A percentile compares a stretch with the other conserved stretches of the same genome.
Evolutionary conservation across 1,140 invertebrate genomes (phyloP).

Genomic region (Odontomachus brunneus): DNA sequence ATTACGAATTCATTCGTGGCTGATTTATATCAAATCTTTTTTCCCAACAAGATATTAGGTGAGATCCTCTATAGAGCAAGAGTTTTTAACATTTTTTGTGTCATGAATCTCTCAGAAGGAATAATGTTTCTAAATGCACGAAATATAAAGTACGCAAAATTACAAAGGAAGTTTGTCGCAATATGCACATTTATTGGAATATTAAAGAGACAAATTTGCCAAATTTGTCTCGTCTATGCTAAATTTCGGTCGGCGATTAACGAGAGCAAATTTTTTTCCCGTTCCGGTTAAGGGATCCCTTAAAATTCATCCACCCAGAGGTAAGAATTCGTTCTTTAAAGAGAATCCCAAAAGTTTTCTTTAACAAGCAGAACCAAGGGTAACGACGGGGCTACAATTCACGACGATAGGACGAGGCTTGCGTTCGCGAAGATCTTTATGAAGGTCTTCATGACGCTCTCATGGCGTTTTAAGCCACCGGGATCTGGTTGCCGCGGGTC

Average conservation of each 20-base stretch:
- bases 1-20: neutral
- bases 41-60: neutral
- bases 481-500: conserved; percentile 41
- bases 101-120: no score
- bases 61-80: conserved; percentile 11
- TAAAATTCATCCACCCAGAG: no score
- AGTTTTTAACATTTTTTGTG: no score
- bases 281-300: no score
- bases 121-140: no score
- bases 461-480: conserved; percentile 37
- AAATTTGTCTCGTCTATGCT: no score
- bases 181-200: no score
- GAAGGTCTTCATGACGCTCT: conserved; percentile 41
- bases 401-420: neutral
- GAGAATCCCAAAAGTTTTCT: conserved; percentile 51
- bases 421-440: conserved; percentile 23
- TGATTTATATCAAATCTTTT: conserved; percentile 23
- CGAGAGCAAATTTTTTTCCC: no score
- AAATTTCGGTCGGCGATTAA: no score
- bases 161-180: no score
- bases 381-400: conserved; percentile 41
- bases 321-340: neutral
- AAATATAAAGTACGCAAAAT: no score
- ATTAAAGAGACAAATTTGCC: no score
- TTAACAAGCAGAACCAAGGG: conserved; percentile 23